Evolutionary conservation across 92 coral and sea anemone genomes (phyloP), one percentile per base, ranked within the genome.

Genomic region (Metridium senile): DNA sequence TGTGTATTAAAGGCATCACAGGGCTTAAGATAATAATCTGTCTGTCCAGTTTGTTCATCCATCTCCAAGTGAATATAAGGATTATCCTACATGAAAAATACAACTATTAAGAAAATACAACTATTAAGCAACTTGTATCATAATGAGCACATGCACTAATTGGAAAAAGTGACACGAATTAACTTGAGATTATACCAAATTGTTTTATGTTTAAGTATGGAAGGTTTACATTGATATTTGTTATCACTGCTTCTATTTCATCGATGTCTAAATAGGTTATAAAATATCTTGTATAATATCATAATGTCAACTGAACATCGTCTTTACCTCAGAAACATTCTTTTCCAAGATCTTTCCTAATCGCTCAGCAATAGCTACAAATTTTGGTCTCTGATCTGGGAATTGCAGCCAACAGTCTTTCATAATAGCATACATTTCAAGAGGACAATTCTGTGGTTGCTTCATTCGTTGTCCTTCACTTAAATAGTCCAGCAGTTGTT

Each of bases 361-460:
- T 45, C 88, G 57, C 64, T 87, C 91, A 27, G 84, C 86, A 62
- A 93, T 75, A 21, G 26, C 51, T 20, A 54, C 70, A 49, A 93
- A 93, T 1, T 75, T 47, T 10, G 98, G 98, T 68, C 98, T 84
- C 18, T 51, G 68, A 1, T 90, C 89, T 0, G 91, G 86, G 17
- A 76, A 47, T 33, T 85, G 82, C 31, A 45, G 74, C 98, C 98
- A 93, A 76, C 98, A 93, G 53, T 93, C 93, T 69, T 85, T 82
- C 98, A 93, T 93, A 33, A 90, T 85, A 0, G 91, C 39, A 58
- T 93, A 93, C 46, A 93, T 74, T 59, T 93, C 98, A 62, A 80
- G 75, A 1, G 98, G 98, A 65, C 98, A 93, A 67, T 90, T 81
- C 13, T 79, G 87, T 7, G 98, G 98, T 59, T 88, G 90, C n/a